Conservation (phyloP, 2,797 vertebrate species). For the Parauchenoglanis punctatus region DNA sequence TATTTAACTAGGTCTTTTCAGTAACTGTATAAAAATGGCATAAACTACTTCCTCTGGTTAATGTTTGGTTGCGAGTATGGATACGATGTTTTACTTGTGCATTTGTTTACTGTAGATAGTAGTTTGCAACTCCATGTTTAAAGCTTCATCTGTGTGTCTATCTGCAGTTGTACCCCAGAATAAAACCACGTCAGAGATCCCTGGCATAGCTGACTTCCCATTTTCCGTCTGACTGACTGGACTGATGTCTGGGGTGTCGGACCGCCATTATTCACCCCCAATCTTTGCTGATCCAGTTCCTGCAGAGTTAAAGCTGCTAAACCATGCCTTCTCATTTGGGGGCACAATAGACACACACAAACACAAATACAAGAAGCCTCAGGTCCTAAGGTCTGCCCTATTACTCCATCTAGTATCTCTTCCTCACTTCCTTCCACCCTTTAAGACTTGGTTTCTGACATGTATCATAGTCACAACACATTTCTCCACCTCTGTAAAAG, state of each 20-base stretch:
- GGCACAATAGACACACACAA: slow-evolving; percentile 48
- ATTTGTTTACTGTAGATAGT: background rate
- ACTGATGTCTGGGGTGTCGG: slow-evolving; percentile 60
- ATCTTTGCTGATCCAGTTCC: slow-evolving; percentile 52
- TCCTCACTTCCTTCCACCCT: slow-evolving; percentile 3
- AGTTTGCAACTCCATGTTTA: background rate
- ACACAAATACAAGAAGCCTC: slow-evolving; percentile 52
- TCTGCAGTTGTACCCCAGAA: slow-evolving; percentile 91
- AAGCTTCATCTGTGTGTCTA: background rate
- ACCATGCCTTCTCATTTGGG: slow-evolving; percentile 49
- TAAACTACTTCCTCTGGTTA: background rate
- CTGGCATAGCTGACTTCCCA: slow-evolving; percentile 79
- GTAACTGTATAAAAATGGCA: background rate
- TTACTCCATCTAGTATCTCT: slow-evolving; percentile 3
- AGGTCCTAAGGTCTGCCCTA: slow-evolving; percentile 50
- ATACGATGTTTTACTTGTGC: background rate
- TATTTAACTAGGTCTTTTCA: background rate
- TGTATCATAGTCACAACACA: slow-evolving; percentile 34
- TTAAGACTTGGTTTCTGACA: slow-evolving; percentile 11
- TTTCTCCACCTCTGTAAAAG: slow-evolving; percentile 38
- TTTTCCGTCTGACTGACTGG: slow-evolving; percentile 58
- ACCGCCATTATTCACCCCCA: slow-evolving; percentile 61
- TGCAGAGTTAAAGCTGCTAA: slow-evolving; percentile 63
- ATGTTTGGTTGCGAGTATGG: background rate
- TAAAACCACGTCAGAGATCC: slow-evolving; percentile 95